Evolutionary conservation across 2,888 invertebrate species (phyloP).

Genomic region (Drosophila kuntzei): DNA sequence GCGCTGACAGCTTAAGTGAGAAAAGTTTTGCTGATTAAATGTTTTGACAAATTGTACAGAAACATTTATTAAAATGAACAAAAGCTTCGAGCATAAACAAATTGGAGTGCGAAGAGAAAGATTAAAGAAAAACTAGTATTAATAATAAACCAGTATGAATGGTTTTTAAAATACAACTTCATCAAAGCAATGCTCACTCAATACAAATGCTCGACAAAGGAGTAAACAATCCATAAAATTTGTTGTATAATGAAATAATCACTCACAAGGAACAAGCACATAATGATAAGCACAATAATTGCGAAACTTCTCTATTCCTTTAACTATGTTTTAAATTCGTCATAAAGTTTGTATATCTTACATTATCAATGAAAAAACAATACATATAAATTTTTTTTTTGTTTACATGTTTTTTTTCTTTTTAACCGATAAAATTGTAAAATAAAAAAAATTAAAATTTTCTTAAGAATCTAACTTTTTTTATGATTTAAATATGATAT

Average conservation of each 20-base stretch:
- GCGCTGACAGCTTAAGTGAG: conserved; percentile 76
- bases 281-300: neutral
- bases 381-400: no score
- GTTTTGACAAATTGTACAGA: conserved; percentile 74
- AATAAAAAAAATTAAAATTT: no score
- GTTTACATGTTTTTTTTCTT: no score
- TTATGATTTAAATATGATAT: no score
- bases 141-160: conserved; percentile 14
- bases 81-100: conserved; percentile 8
- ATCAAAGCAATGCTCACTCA: neutral
- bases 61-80: conserved; percentile 37
- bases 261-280: neutral
- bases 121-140: conserved; percentile 14
- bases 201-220: conserved; percentile 13
- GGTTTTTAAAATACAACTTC: conserved; percentile 19
- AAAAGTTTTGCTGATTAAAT: conserved; percentile 80
- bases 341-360: neutral
- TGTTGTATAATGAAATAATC: neutral
- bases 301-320: neutral
- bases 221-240: conserved; percentile 38
- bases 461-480: no score
- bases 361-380: no score
- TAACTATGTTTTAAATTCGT: neutral
- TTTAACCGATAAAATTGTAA: no score
- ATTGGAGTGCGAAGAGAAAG: conserved; percentile 2